Conservation (phyloP, 1,140 invertebrate genomes). For the Zaprionus ornatus region DNA sequence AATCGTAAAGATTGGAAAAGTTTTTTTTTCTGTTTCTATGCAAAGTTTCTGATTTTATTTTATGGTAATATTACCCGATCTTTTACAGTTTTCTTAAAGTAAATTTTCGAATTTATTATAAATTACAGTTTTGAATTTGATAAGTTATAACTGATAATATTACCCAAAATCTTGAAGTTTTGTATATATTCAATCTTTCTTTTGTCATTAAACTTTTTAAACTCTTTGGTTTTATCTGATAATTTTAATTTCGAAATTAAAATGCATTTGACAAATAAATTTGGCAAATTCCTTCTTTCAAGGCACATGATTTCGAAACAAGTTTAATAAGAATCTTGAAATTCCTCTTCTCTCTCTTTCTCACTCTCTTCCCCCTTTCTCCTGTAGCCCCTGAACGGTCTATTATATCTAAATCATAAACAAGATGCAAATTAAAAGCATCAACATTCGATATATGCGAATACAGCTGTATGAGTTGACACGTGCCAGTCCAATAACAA, state of each 20-base stretch:
- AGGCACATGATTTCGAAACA: slow-evolving; percentile 23
- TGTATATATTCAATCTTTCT: too few relatives aligned
- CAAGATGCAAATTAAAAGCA: slow-evolving; percentile 63
- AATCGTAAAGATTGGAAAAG: neutral
- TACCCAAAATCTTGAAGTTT: too few relatives aligned
- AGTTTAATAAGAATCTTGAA: slow-evolving; percentile 23
- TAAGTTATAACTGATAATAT: too few relatives aligned
- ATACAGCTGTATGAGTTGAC: slow-evolving; percentile 41
- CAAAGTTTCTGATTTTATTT: neutral
- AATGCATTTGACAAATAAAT: slow-evolving; percentile 20
- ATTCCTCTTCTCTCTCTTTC: slow-evolving; percentile 1
- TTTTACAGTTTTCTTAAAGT: too few relatives aligned
- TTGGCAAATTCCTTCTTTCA: slow-evolving; percentile 3
- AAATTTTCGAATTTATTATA: too few relatives aligned
- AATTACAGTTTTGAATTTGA: too few relatives aligned
- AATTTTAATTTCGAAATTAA: neutral
- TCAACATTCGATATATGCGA: slow-evolving; percentile 31
- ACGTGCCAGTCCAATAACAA: slow-evolving; percentile 49
- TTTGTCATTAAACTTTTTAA: neutral
- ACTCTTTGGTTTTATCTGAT: neutral
- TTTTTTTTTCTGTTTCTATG: neutral
- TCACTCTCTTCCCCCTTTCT: neutral
- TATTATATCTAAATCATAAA: slow-evolving; percentile 40
- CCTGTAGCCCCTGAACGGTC: neutral
- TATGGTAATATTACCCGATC: too few relatives aligned